Base-by-base conservation (phyloP, 2,113 vertebrate species). In the Smithornis capensis region DNA sequence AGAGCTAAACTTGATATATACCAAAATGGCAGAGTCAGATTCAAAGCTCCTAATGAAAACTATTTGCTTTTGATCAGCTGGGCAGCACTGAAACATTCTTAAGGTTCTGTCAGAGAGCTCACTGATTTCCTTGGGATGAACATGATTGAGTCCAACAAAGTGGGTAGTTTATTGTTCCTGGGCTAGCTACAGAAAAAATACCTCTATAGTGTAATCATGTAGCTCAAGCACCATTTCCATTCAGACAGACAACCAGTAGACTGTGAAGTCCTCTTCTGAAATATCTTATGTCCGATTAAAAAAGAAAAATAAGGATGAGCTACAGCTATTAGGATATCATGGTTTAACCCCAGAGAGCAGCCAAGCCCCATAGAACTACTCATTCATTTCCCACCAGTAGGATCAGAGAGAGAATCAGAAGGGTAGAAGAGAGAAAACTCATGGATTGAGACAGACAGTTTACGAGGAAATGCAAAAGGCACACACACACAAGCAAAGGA, bases 301-400 rank as follows among this genome's bases (percentile, higher is more conserved):
- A 73, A 52, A 79, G 37, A 49, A 62, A 82, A 88, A 79, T 19
- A 7, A 84, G 31, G 15, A 82, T 67, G 71, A 49, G 19, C 33
- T 55, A 13, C 62, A 50, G 35, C 31, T 83, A 65, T 83, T 89
- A 89, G 49, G 31, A 80, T 81, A 21, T 42, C 29, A 35, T 31
- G 6, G 29, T 35, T 64, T 56, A 52, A 27, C 21, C 9, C 16
- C 21, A 64, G 49, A 10, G 35, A 71, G 8, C 13, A 42, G 10
- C 42, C 35, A 31, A 42, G 15, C 19, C 19, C 24, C 21, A 18
- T 25, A 12, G 10, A 71, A 28, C 40, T 13, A 21, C 11, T 28
- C 0, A 0, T 16, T 31, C 9, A 12, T 10, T 17, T 24, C 7
- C 49, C 35, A 56, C 13, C 25, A 35, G 8, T 2, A 3, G 49